Evolutionary conservation across 1,140 invertebrate species (phyloP), one percentile per base, ranked within the genome.

Genomic region (Drosophila bipectinata): DNA sequence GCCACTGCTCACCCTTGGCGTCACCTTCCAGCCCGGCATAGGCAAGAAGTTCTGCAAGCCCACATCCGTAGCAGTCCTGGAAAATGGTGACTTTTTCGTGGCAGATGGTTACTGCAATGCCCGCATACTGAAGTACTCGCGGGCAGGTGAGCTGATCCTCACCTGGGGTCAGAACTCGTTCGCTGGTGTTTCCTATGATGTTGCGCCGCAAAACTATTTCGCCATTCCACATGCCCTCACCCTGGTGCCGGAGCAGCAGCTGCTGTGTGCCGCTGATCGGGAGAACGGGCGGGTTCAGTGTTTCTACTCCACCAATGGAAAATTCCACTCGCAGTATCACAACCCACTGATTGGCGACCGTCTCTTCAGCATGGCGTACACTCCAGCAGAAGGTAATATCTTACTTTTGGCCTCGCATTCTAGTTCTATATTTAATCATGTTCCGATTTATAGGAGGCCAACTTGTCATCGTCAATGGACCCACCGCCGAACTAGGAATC

Each of bases 61-160:
- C 8, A 97, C 97, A 6, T 95, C 96, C 6, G 97, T 98, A 1
- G 97, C 98, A 26, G 96, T 97, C 7, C 92, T 96, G 18, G 92
- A 93, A 5, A 95, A 94, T 79, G 98, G 97, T 0, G 95, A 97
- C 60, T 98, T 99, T 92, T 99, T 97, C 91, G 96, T 99, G 1
- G 95, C 97, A 9, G 98, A 99, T 93, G 97, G 97, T 9, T 99
- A 99, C 90, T 99, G 98, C 90, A 99, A 99, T 92, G 95, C 95
- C 2, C 93, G 98, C 71, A 94, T 99, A 26, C 93, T 99, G 24
- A 98, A 98, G 90, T 98, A 96, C 85, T 93, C 95, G 10, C 92
- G 93, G 6, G 92, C 94, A n/a, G 98, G 98, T 3, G 92, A 93
- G 39, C 93, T 93, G 75, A 93, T 96, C 71, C 85, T 95, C 32